Conservation (phyloP, 1,140 invertebrate genomes). For the Probaryconus sp. region DNA sequence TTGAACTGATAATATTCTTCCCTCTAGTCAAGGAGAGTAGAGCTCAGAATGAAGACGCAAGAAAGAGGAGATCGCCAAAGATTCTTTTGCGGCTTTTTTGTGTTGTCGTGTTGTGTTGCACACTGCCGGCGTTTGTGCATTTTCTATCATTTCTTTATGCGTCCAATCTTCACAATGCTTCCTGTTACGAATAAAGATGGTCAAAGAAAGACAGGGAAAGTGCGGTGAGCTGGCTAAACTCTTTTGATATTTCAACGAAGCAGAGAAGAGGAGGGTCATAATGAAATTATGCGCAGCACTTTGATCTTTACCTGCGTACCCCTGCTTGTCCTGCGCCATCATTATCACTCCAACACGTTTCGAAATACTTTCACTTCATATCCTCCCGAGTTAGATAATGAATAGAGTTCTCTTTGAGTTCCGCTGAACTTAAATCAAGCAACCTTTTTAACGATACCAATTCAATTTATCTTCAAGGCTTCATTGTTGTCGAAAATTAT, state of each 20-base stretch:
- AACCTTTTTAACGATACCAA: conserved; percentile 36
- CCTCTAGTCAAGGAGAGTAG: conserved; percentile 49
- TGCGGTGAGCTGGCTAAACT: conserved; percentile 64
- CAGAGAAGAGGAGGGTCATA: conserved; percentile 75
- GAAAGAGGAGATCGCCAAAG: conserved; percentile 6
- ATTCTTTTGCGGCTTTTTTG: conserved; percentile 39
- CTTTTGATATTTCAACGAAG: conserved; percentile 77
- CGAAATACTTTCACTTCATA: conserved; percentile 46
- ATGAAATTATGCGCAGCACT: conserved; percentile 77
- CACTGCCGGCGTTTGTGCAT: conserved; percentile 18
- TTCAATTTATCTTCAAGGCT: conserved; percentile 10
- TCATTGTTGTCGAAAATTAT: background rate
- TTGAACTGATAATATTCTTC: conserved; percentile 76
- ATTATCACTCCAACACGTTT: conserved; percentile 59
- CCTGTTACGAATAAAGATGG: conserved; percentile 36
- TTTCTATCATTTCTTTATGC: conserved; percentile 21
- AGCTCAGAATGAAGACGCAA: conserved; percentile 12
- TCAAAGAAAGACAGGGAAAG: conserved; percentile 59
- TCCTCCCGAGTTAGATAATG: conserved; percentile 29
- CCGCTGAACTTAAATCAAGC: conserved; percentile 30
- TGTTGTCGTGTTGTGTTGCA: conserved; percentile 50
- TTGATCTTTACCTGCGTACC: conserved; percentile 74
- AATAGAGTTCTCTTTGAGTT: conserved; percentile 39
- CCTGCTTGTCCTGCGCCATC: conserved; percentile 41
- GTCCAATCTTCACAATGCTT: conserved; percentile 45